Base-by-base conservation (phyloP, 2,888 invertebrate species). In the Cremastobaeus sp. region DNA sequence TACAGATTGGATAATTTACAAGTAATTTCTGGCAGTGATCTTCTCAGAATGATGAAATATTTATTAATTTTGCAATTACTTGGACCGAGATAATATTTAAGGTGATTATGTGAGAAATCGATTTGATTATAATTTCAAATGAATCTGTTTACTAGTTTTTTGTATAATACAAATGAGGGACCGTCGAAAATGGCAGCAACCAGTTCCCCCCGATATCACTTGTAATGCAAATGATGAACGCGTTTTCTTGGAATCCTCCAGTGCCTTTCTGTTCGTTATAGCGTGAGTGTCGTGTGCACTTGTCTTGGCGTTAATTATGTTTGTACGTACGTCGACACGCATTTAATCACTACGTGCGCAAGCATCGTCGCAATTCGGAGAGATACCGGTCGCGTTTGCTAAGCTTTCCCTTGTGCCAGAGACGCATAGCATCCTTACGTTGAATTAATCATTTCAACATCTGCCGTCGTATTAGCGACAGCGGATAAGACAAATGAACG, bases 401-500 rank as follows among this genome's bases (percentile, higher is more conserved):
- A 47, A 18, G 32, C 48, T 17, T 48, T 45, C 35, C 43, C 57
- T 47, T 43, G 68, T 48, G 45, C 74, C 66, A 77, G 37, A 55
- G 48, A 57, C 66, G 52, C 77, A 76, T 72, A 74, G 76, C 81
- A 76, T 79, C 79, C 78, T 80, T 77, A 74, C 78, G 79, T 74
- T 83, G 85, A 87, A 87, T 87, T 86, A 87, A 87, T 87, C 86
- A 87, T 87, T 86, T 86, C 85, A 85, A 82, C 86, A 84, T 83
- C 84, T 83, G 85, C 85, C 85, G 84, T 86, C 85, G 83, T 83
- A 85, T 86, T 85, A 85, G 85, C 81, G 80, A 84, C 81, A 84
- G 83, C 85, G 87, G 85, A 87, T 87, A 86, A 87, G 86, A 86
- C 86, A 87, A 87, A 87, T 86, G 86, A 86, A 86, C 83, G 86